Conservation (phyloP, 2,113 vertebrate species). For the Thunnus thynnus region DNA sequence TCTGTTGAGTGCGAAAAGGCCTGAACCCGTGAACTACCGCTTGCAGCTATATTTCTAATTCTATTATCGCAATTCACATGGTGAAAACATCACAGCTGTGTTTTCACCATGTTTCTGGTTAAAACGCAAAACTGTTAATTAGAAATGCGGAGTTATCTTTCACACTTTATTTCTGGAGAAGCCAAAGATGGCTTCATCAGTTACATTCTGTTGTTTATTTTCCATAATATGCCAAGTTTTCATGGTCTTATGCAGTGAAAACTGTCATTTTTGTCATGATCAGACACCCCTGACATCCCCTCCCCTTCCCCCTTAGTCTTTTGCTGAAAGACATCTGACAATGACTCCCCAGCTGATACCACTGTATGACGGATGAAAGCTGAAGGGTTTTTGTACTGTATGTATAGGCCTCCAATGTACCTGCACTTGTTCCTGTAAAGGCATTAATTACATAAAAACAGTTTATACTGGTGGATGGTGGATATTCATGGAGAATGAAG, state of each 20-base stretch:
- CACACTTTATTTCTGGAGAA: not conserved
- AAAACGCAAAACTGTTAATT: too few relatives aligned
- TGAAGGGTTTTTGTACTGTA: not conserved
- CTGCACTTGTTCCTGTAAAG: not conserved
- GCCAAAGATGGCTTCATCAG: not conserved
- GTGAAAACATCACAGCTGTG: not conserved
- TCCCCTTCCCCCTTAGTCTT: not conserved
- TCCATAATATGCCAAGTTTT: not conserved
- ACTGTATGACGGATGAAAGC: not conserved
- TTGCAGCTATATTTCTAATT: too few relatives aligned
- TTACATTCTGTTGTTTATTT: not conserved
- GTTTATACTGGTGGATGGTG: not conserved
- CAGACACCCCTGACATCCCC: not conserved
- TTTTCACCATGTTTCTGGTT: too few relatives aligned
- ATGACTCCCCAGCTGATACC: not conserved
- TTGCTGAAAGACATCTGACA: slow-evolving; percentile 33
- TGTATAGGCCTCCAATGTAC: not conserved
- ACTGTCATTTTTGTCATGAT: slow-evolving; percentile 42
- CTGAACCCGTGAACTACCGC: too few relatives aligned
- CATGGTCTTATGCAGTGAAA: slow-evolving; percentile 1
- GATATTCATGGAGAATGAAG: slow-evolving; percentile 37
- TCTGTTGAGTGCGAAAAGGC: too few relatives aligned
- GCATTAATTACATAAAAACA: not conserved
- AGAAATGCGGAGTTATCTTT: not conserved
- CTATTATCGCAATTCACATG: not conserved